Evolutionary conservation across 2,888 invertebrate genomes (phyloP).

Genomic region (Trachelus iudaicus): DNA sequence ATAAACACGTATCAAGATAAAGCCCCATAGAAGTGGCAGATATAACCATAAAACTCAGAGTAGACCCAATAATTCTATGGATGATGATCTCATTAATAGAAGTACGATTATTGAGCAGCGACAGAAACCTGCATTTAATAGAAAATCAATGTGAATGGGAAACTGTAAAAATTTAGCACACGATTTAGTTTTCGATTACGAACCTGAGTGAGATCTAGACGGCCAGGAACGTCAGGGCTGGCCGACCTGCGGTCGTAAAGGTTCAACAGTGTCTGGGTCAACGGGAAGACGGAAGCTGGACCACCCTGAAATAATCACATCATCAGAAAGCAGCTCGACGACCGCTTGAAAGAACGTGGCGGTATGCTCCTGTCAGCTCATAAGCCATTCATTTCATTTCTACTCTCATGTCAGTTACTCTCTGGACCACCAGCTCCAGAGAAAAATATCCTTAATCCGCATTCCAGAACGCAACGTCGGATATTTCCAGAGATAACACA

Average conservation of each 20-base stretch:
- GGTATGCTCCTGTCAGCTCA: neutral
- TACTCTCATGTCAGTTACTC: neutral
- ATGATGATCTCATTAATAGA: neutral
- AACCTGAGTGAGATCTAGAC: constrained; percentile 60
- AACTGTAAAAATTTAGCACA: constrained; percentile 21
- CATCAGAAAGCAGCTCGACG: constrained; percentile 26
- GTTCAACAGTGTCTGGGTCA: constrained; percentile 66
- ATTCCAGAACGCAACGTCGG: constrained; percentile 7
- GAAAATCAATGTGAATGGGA: neutral
- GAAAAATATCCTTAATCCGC: constrained; percentile 1
- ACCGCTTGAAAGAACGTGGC: neutral
- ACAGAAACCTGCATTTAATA: neutral
- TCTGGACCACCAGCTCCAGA: neutral
- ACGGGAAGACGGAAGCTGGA: constrained; percentile 57
- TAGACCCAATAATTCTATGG: neutral
- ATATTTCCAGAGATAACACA: neutral
- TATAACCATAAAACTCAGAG: neutral
- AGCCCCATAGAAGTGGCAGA: neutral
- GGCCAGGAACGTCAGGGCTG: constrained; percentile 60
- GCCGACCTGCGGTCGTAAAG: constrained; percentile 63
- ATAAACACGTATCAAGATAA: neutral
- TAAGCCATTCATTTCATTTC: neutral
- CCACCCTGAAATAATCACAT: constrained; percentile 56
- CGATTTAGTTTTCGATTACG: constrained; percentile 31
- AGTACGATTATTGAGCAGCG: neutral